Conservation (phyloP, 2,797 vertebrate genomes). For the Paedocypris micromegethes region DNA sequence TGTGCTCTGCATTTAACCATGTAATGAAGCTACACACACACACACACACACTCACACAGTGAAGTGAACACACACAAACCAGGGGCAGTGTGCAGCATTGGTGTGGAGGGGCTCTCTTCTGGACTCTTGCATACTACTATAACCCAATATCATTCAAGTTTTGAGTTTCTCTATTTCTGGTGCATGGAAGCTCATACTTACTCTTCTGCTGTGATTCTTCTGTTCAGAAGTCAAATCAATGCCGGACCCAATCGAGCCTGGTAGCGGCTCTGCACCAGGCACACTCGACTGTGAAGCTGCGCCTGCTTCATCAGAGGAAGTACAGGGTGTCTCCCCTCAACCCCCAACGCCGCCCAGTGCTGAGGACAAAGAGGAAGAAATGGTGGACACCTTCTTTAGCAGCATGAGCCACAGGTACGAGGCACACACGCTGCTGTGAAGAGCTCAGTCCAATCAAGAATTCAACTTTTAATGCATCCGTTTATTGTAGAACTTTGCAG, state of each 20-base stretch:
- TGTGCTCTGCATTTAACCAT: too few species aligned
- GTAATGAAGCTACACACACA: too few species aligned
- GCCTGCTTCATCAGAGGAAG: slow-evolving; percentile 27
- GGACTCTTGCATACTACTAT: too few species aligned
- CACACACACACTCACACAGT: too few species aligned
- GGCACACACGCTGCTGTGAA: slow-evolving; percentile 43
- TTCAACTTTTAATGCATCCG: too few species aligned
- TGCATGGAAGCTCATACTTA: too few species aligned
- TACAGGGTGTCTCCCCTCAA: slow-evolving; percentile 25
- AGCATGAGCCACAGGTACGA: slow-evolving; percentile 94
- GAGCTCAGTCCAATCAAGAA: background rate
- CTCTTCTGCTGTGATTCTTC: background rate
- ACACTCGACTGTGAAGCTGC: slow-evolving; percentile 47
- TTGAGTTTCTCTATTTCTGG: too few species aligned
- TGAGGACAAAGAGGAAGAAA: slow-evolving; percentile 48
- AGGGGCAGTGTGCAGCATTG: too few species aligned
- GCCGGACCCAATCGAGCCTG: slow-evolving; percentile 46
- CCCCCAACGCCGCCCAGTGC: slow-evolving; percentile 35
- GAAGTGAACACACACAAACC: too few species aligned
- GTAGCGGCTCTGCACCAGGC: slow-evolving; percentile 38
- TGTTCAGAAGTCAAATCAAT: slow-evolving; percentile 27
- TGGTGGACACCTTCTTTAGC: slow-evolving; percentile 94
- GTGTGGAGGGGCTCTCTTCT: too few species aligned
- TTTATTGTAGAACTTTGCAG: too few species aligned
- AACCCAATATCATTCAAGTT: too few species aligned